Base-by-base conservation (phyloP, 1,140 invertebrate species). In the Formica exsecta region DNA sequence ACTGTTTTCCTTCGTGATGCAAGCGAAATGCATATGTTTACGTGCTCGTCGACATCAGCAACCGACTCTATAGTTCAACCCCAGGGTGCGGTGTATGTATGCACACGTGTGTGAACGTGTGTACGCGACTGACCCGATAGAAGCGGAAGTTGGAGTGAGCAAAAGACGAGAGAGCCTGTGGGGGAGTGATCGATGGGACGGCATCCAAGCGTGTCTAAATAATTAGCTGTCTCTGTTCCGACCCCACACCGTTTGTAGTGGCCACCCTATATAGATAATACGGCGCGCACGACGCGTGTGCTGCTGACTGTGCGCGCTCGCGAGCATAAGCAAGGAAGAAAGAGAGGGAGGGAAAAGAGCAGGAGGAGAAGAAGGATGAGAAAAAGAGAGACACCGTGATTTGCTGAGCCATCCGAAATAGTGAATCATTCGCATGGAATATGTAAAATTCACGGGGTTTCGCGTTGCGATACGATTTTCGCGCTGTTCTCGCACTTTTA, bases 131-230 rank as follows among this genome's bases (percentile, higher is more conserved):
- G 73, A 81, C 83, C 48, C 54, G 77, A 65, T 76, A 71, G 86
- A 84, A 85, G 62, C 86, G 75, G 75, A 89, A 89, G 81, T 65
- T 54, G 36, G 29, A 44, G 57, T 36, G 51, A 48, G 66, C 73
- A 32, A 85, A 65, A 64, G 83, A 88, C 73, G 83, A 74, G 65
- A 89, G 87, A 79, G 87, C 71, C 38, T 44, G 70, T 25, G 86
- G 65, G 86, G 61, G 89, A 94, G 92, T 95, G 95, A 95, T 95
- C 93, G 94, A 95, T 95, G 93, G 93, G 93, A 91, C 93, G 93
- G 93, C 92, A 92, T 94, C 92, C 93, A 92, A 93, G 92, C 94
- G 94, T 94, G 92, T 94, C 94, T 95, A 95, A 95, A 95, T 95
- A 95, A 95, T 95, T 95, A 95, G 94, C 94, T 95, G 94, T 95